A percentile compares a stretch with the other conserved stretches of the same genome.
These are phyloP conservation scores for Eueremaeus valkanovi DNA, from an alignment of 2,888 invertebrate genomes.

Conservation along the genomic window DNA sequence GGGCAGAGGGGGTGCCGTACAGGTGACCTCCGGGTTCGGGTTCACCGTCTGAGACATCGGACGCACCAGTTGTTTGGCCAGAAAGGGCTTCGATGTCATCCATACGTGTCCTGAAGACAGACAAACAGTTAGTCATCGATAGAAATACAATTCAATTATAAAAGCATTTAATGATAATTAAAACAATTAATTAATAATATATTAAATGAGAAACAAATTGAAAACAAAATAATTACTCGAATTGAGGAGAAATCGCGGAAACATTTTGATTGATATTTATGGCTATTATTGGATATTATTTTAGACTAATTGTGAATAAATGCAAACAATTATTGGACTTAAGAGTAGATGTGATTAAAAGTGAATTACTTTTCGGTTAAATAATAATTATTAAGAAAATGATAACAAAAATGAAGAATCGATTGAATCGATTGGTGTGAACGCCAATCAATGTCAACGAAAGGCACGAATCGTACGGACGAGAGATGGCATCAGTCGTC, in stretches of 20 bases:
- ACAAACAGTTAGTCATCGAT: no score
- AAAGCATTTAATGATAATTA: neutral
- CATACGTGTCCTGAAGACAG: neutral
- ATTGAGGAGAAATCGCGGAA: neutral
- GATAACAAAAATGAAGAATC: neutral
- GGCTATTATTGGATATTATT: neutral
- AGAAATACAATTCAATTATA: neutral
- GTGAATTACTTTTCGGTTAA: no score
- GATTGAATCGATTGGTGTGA: neutral
- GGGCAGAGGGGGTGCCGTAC: conserved; percentile 19
- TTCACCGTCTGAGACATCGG: neutral
- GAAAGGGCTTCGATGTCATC: neutral
- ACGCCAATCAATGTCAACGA: neutral
- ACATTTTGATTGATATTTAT: neutral
- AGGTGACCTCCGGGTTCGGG: no score
- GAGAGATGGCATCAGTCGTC: neutral
- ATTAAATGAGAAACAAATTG: neutral
- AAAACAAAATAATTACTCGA: neutral
- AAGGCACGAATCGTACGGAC: neutral
- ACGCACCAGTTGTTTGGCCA: neutral
- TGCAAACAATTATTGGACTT: no score
- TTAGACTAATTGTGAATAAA: no score
- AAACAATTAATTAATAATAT: neutral
- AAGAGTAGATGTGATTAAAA: no score
- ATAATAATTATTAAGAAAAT: neutral